Conservation (phyloP, 2,797 vertebrate genomes). For the Eupleurogrammus muticus region DNA sequence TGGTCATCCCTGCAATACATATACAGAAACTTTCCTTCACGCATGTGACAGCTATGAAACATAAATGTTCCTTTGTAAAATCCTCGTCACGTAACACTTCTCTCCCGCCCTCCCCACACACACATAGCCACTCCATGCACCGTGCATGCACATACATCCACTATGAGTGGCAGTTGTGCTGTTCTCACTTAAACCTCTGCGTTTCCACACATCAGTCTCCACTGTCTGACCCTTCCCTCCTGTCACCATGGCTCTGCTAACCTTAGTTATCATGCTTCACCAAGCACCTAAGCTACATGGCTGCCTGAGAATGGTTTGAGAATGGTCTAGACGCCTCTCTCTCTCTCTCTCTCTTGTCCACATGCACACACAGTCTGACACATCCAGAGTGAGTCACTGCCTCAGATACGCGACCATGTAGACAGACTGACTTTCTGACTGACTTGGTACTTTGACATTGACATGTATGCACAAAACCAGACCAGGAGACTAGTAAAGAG, state of each 20-base stretch:
- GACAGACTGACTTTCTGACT: constrained; percentile 56
- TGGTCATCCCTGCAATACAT: constrained; percentile 19
- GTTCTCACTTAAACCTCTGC: constrained; percentile 36
- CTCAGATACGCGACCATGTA: constrained; percentile 42
- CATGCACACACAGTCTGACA: constrained; percentile 54
- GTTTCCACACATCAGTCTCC: constrained; percentile 57
- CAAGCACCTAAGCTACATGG: constrained; percentile 68
- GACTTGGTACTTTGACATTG: constrained; percentile 62
- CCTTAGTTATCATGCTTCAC: constrained; percentile 71
- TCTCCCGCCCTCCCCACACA: neutral
- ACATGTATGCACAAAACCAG: constrained; percentile 52
- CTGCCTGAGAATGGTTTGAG: constrained; percentile 49
- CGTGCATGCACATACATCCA: neutral
- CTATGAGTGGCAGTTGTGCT: constrained; percentile 48
- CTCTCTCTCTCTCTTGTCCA: constrained; percentile 9
- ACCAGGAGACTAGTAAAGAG: constrained; percentile 27
- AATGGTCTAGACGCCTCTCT: constrained; percentile 49
- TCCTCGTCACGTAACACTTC: constrained; percentile 15
- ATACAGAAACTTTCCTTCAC: constrained; percentile 23
- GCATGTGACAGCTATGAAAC: constrained; percentile 24
- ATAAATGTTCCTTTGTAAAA: constrained; percentile 15
- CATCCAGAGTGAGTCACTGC: constrained; percentile 52
- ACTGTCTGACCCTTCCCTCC: constrained; percentile 58
- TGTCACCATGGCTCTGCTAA: constrained; percentile 61
- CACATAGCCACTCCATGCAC: neutral